Evolutionary conservation across 2,888 invertebrate species (phyloP), one percentile per base, ranked within the genome.

Genomic region (Melanostoma scalare): DNA sequence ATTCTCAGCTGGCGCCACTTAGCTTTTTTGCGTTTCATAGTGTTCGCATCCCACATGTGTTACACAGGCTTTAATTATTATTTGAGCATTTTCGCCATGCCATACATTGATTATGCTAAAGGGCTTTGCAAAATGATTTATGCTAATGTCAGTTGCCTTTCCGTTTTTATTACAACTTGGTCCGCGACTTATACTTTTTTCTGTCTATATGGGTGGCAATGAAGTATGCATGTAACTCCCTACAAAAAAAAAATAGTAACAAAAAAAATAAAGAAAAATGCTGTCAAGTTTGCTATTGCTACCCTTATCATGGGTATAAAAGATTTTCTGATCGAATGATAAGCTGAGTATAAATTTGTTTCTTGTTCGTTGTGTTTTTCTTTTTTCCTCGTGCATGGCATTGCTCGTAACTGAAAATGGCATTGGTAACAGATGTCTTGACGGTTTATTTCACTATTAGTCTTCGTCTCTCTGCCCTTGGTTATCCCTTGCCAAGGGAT

Each of bases 361-460:
- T 40, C n/a, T 20, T 68, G n/a, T n/a, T 40, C 8, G 38, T 46
- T 67, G 10, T 20, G 48, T 10, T 61, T 33, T 6, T 35, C 63
- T 63, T n/a, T 53, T 58, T 53, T 60, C 61, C 53, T 68, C 67
- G 61, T 79, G 44, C 61, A 67, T 73, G 53, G 61, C 40, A 68
- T 56, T 56, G 48, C 63, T 73, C 69, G 67, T 50, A 78, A 71
- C 71, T 75, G 65, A 56, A 74, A 74, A 79, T 65, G 79, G 61
- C 79, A 84, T 74, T 67, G 48, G 67, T 60, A 79, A 84, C 84
- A 84, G 84, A 84, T 84, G 84, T 79, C 68, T 58, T 68, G 79
- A 61, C 69, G 71, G 79, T 79, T 56, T 67, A 69, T 65, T 82
- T 35, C 10, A 44, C 48, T 55, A 42, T 71, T 67, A 69, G 52